Base-by-base conservation (phyloP, 2,113 vertebrate genomes). In the Scopus umbretta region DNA sequence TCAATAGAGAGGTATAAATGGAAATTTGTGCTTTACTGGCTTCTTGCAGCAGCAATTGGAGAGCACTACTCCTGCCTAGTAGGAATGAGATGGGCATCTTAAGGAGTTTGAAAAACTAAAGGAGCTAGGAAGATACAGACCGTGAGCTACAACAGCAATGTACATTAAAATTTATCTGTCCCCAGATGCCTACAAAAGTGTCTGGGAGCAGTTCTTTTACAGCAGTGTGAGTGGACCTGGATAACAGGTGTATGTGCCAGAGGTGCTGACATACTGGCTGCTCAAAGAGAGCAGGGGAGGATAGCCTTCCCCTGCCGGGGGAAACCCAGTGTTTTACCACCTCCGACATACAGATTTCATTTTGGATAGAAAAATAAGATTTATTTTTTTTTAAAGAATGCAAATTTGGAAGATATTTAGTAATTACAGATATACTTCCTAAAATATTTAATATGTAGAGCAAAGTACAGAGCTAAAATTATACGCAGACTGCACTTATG, bases 1-100 rank as follows among this genome's bases (percentile, higher is more conserved):
- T 78, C 72, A 79, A 80, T 30, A 71, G 91, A 72, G 56, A 65
- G 56, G 84, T 96, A 65, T 82, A 95, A 94, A 91, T 93, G 95
- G 90, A 89, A 90, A 68, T 82, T 36, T 59, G 21, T 82, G 70
- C 66, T 91, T 95, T 13, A 25, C 61, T 55, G 23, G 18, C 52
- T 82, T 72, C 58, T 80, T 86, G 47, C 36, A 86, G 52, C 34
- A 89, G 73, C 0, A 0, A 5, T 68, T 90, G 32, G 26, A 86
- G 68, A 61, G 7, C 2, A 0, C 29, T 71, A 1, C 7, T 75
- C 43, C 32, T 74, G 80, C 40, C 52, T 72, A 29, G 30, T 50
- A 45, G 47, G 52, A 89, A 74, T 27, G 22, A 71, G 47, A 55
- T 7, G 18, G 25, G 16, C 20, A 26, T 83, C 42, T 58, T 42